Base-by-base conservation (phyloP, 2,888 invertebrate genomes). In the Plusia festucae region DNA sequence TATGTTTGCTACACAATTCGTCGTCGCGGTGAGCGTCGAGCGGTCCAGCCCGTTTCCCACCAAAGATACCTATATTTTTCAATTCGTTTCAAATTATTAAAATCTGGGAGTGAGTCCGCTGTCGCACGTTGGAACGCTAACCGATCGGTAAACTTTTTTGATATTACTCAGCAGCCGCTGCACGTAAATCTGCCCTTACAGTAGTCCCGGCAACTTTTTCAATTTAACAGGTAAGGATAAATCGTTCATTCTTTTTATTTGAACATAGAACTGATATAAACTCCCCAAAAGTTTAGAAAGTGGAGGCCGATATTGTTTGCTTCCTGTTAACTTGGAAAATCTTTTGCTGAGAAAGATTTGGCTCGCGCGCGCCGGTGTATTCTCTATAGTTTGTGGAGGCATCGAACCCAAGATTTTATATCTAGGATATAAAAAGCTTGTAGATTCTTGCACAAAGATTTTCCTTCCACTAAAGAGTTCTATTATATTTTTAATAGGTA, bases 171-270 rank as follows among this genome's bases (percentile, higher is more conserved):
- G 91, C 93, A 91, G 87, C 91, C 90, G 90, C 79, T 90, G 91
- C 92, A 92, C 93, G 93, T 93, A 93, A 93, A 93, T 93, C 92
- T 93, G 90, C 91, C 92, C 92, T 91, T 88, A 90, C 91, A 91
- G 88, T 93, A 90, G 93, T 93, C 90, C 89, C 88, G 80, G 90
- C 85, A 95, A 94, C 94, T 95, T 95, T 95, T 95, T 95, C 94
- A 94, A 95, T 95, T 95, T 94, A 94, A 95, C 94, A 93, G 93
- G 93, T 94, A 93, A 91, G 93, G 91, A 94, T 94, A 95, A 94
- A 94, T 93, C 93, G 93, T 93, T 93, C 91, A 92, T 92, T 93
- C 93, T 94, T 93, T 93, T 93, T 94, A 94, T 93, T 93, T 92
- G 91, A 91, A 92, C 93, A 93, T 91, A 91, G 92, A 93, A 92